phyloP scores from a whole-genome alignment of 1,140 invertebrate species.

The Babylonia areolata region DNA sequence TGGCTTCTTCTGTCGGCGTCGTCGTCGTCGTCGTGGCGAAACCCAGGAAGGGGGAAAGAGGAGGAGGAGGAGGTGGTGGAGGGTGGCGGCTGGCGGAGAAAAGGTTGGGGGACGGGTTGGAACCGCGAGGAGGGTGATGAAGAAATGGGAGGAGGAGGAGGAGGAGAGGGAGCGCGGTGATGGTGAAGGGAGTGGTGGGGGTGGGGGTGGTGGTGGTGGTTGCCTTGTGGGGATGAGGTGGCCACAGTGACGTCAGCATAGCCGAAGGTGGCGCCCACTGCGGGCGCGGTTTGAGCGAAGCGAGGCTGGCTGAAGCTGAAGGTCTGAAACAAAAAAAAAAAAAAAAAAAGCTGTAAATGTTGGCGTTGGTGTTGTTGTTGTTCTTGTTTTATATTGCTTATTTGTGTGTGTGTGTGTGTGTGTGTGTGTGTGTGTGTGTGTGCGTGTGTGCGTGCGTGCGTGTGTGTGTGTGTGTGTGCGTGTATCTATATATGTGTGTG shows the following conservation, averaged over 20 bases:
- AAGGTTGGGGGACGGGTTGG: background rate
- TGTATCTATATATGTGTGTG: background rate
- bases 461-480: constrained; percentile 14
- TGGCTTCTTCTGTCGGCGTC: too few species aligned
- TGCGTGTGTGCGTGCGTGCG: background rate
- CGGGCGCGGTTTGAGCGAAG: background rate
- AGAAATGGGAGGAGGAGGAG: too few species aligned
- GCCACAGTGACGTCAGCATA: constrained; percentile 1
- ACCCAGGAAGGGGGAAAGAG: background rate
- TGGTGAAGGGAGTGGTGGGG: background rate
- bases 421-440: background rate
- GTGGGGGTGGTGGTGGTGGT: too few species aligned
- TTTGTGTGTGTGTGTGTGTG: constrained; percentile 21
- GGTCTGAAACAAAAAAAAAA: constrained; percentile 6
- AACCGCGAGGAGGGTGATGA: background rate
- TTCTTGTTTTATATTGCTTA: background rate
- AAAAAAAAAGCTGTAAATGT: background rate
- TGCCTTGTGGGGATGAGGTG: background rate
- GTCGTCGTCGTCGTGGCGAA: too few species aligned
- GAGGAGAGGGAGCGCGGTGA: background rate
- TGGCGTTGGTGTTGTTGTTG: background rate
- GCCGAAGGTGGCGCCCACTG: background rate
- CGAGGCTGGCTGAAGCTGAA: background rate
- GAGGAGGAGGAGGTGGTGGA: background rate
- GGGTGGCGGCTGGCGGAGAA: background rate